A percentile compares a stretch with the other conserved stretches of the same genome.
These are phyloP conservation scores for Cyanoramphus novaezelandiae DNA, from an alignment of 2,113 vertebrate species.

Conservation along the genomic window DNA sequence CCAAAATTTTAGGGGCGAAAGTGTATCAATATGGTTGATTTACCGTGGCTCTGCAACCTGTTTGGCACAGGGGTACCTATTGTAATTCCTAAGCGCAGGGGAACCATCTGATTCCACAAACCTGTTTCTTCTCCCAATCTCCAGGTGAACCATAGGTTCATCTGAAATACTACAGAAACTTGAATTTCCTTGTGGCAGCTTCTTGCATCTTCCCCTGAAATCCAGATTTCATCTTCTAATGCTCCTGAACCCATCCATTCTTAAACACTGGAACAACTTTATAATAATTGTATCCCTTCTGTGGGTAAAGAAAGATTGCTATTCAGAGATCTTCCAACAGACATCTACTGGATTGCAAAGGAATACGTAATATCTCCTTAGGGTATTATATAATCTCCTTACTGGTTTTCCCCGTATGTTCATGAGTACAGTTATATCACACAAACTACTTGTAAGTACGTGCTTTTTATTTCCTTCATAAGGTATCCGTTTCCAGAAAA, in stretches of 20 bases:
- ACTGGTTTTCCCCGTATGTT: neutral
- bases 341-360: neutral
- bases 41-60: neutral
- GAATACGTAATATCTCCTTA: neutral
- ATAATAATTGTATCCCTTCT: neutral
- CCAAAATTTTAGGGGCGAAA: neutral
- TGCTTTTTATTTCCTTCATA: neutral
- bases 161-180: neutral
- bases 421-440: neutral
- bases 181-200: neutral
- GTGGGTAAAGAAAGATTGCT: neutral
- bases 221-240: neutral
- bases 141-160: too few species aligned
- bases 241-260: neutral
- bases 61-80: neutral
- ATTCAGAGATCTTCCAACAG: neutral
- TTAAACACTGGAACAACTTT: neutral
- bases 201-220: neutral
- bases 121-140: neutral
- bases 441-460: neutral
- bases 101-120: neutral
- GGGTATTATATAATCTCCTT: neutral
- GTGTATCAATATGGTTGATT: neutral
- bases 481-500: neutral
- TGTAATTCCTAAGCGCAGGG: neutral